Conservation (phyloP, 2,797 vertebrate species). For the Antennarius maculatus region DNA sequence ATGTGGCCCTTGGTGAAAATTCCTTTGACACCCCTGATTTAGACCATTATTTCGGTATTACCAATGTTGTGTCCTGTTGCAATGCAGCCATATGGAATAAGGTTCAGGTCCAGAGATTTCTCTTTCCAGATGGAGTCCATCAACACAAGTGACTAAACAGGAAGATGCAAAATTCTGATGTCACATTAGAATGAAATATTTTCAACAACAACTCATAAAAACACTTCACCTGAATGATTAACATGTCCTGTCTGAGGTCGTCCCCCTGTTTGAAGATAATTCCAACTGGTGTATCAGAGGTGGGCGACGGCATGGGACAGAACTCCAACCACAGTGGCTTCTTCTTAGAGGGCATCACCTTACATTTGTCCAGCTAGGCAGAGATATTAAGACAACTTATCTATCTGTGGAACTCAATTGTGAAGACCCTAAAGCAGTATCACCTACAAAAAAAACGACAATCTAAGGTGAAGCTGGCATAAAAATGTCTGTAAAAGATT, state of each 20-base stretch:
- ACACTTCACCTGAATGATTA: constrained; percentile 79
- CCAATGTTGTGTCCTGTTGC: constrained; percentile 84
- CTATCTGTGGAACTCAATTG: neutral
- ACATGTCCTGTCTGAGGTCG: constrained; percentile 86
- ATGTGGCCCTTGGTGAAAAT: too few relatives aligned
- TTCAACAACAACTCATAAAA: neutral
- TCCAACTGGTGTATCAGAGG: constrained; percentile 67
- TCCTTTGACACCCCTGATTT: too few relatives aligned
- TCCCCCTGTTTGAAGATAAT: constrained; percentile 86
- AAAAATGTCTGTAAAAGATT: too few relatives aligned
- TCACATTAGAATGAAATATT: neutral
- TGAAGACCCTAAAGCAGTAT: neutral
- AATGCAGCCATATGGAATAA: constrained; percentile 86
- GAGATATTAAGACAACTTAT: neutral
- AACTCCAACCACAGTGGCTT: constrained; percentile 88
- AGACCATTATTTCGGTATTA: constrained; percentile 29
- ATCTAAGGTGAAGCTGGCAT: too few relatives aligned
- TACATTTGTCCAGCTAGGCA: constrained; percentile 79
- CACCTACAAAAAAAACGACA: too few relatives aligned
- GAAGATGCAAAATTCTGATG: neutral
- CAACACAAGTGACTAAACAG: constrained; percentile 74
- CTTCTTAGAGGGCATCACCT: constrained; percentile 85
- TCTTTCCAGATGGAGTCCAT: constrained; percentile 88
- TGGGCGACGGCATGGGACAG: constrained; percentile 70
- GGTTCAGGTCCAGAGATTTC: constrained; percentile 82